phyloP scores from a whole-genome alignment of 2,797 vertebrate genomes.

The Naso thynnoides region DNA sequence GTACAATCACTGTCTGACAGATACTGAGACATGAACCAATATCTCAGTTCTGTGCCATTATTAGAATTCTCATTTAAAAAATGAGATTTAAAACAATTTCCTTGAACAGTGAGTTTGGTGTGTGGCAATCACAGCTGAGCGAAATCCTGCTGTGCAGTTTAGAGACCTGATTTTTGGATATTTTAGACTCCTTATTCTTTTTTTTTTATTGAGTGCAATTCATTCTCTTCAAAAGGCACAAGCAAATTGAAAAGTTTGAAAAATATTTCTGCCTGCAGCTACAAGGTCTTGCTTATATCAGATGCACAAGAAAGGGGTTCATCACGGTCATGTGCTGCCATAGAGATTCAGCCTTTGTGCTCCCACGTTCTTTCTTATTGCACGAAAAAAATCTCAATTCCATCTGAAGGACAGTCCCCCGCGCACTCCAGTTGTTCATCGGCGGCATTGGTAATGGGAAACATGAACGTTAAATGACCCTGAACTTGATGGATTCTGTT shows the following conservation, averaged over 20 bases:
- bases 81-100: not conserved
- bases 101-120: constrained; percentile 17
- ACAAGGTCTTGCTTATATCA: constrained; percentile 28
- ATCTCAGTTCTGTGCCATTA: not conserved
- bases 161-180: constrained; percentile 23
- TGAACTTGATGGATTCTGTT: constrained; percentile 77
- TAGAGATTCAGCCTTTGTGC: constrained; percentile 33
- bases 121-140: not conserved
- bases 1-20: constrained; percentile 57
- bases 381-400: constrained; percentile 61
- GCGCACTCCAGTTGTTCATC: constrained; percentile 65
- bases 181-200: not conserved
- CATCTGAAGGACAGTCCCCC: constrained; percentile 68
- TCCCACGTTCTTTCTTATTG: constrained; percentile 19
- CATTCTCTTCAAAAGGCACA: constrained; percentile 3
- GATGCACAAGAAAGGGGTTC: constrained; percentile 34
- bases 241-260: not conserved
- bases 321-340: constrained; percentile 30
- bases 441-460: constrained; percentile 42
- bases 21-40: constrained; percentile 41
- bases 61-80: constrained; percentile 33
- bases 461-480: constrained; percentile 74
- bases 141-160: not conserved
- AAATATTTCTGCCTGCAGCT: constrained; percentile 11
- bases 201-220: not conserved